Base-by-base conservation (phyloP, 2,888 invertebrate species). In the Drosophila eohydei region DNA sequence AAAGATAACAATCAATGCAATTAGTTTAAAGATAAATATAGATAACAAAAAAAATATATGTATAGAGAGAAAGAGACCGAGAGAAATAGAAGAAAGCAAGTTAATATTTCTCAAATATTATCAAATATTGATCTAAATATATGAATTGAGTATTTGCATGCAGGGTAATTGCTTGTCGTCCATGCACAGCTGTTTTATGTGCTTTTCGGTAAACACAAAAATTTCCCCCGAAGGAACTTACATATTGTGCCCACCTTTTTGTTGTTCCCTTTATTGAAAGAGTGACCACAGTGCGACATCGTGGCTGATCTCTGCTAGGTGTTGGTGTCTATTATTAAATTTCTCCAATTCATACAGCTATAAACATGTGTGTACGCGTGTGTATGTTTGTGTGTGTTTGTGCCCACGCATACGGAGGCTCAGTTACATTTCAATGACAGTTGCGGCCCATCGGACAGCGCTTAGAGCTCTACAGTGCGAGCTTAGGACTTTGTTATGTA, bases 351-450 rank as follows among this genome's bases (percentile, higher is more conserved):
- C 48, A 43, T 32, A 21, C 21, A 40, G n/a, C n/a, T 3, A 16
- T 12, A 38, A 14, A 16, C 48, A 11, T 63, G 52, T 38, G 21
- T 62, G 36, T 54, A 21, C 1, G 21, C 21, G 57, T 40, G 40
- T 68, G 52, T 51, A 7, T 46, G 26, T n/a, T 11, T 21, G 30
- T 52, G 21, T 50, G 54, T 70, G 57, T 66, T 40, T 76, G 48
- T 61, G 62, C 77, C 77, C 57, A 80, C 80, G 63, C 80, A 64
- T 38, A 41, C 48, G 38, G 57, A 40, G 60, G 34, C 59, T 72
- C 64, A 57, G 65, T 85, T 71, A 82, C 80, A 82, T 76, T 82
- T 76, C 83, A 81, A 82, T 80, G 77, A 72, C 78, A 76, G 72
- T 71, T 80, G 58, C 66, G 41, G 75, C 51, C 60, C 60, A 71